Conservation (phyloP, 2,113 vertebrate species). For the Vimba vimba region DNA sequence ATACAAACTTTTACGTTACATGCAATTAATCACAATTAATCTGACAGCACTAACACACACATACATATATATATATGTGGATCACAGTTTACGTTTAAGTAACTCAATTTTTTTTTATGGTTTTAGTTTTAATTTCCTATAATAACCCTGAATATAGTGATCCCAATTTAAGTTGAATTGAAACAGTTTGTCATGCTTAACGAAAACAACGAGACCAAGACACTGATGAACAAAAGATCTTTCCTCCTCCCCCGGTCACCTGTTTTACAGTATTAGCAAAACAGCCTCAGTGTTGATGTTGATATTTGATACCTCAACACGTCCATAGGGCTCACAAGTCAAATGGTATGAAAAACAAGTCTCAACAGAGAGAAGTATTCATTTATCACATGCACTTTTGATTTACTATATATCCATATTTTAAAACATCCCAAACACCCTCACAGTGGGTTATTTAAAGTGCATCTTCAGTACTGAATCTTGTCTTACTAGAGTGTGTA, state of each 20-base stretch:
- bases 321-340: neutral
- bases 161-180: neutral
- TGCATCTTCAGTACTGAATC: neutral
- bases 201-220: neutral
- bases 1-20: no score
- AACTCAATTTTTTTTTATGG: neutral
- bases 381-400: neutral
- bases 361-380: neutral
- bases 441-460: neutral
- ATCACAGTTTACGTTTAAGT: neutral
- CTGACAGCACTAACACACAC: no score
- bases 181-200: neutral
- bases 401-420: neutral
- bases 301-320: constrained; percentile 10
- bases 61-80: no score
- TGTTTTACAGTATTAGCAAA: neutral
- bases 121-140: no score
- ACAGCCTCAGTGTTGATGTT: neutral
- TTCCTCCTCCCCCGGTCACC: neutral
- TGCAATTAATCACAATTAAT: no score
- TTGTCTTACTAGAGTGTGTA: neutral
- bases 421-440: neutral
- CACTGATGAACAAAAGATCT: neutral
- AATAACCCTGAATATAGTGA: neutral
- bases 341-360: neutral